Evolutionary conservation across 2,113 vertebrate genomes (phyloP).

Genomic region (Struthidea cinerea): DNA sequence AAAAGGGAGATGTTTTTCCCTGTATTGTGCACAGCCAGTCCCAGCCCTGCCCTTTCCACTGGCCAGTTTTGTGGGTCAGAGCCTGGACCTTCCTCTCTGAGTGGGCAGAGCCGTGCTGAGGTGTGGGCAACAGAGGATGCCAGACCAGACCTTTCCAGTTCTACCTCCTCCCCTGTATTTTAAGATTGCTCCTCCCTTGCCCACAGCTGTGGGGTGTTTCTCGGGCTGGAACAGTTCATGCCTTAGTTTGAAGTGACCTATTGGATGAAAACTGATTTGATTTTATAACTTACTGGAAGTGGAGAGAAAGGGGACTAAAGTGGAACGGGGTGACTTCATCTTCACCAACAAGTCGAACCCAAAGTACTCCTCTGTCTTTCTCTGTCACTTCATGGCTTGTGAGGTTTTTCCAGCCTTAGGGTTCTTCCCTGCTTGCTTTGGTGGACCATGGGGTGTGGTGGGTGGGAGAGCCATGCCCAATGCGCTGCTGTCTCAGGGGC

Average conservation of each 20-base stretch:
- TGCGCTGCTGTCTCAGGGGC: neutral
- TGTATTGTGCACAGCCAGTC: neutral
- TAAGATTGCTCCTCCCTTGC: neutral
- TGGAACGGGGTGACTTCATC: neutral
- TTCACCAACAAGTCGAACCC: neutral
- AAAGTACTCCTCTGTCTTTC: neutral
- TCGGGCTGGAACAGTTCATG: neutral
- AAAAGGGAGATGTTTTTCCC: neutral
- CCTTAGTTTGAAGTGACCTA: neutral
- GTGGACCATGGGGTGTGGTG: neutral
- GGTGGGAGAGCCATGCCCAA: neutral
- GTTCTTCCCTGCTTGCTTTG: neutral
- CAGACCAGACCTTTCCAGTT: neutral
- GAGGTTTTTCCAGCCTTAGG: neutral
- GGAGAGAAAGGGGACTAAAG: neutral
- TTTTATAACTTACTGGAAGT: neutral
- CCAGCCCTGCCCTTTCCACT: neutral
- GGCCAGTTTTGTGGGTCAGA: rapidly evolving
- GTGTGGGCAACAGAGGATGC: neutral
- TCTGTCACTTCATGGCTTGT: neutral
- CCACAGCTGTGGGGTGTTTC: neutral
- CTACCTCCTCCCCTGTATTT: neutral
- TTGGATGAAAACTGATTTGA: neutral
- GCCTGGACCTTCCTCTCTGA: neutral
- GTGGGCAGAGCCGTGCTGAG: neutral